Conservation (phyloP, 2,888 invertebrate genomes). For the Galerucella calmariensis region DNA sequence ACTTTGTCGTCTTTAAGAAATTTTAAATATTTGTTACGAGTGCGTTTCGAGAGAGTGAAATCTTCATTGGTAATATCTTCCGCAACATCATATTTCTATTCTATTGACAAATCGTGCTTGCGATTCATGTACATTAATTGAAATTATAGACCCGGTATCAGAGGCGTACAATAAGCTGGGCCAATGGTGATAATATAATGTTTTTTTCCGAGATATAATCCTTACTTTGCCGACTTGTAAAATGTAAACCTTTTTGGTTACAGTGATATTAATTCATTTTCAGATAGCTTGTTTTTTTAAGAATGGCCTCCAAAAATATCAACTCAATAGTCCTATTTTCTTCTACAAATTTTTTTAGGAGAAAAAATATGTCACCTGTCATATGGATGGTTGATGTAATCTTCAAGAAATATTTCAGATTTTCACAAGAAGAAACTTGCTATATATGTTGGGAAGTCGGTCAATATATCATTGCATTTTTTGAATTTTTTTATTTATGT, state of each 20-base stretch:
- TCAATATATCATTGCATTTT: not conserved
- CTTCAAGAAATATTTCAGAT: no score
- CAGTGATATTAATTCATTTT: no score
- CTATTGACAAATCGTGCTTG: conserved; percentile 21
- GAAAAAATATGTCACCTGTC: no score
- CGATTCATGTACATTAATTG: not conserved
- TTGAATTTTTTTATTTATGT: not conserved
- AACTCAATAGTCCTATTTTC: no score
- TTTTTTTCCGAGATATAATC: no score
- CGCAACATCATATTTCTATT: conserved; percentile 15
- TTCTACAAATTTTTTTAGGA: no score
- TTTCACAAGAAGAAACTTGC: not conserved
- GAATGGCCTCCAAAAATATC: no score
- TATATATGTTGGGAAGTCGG: not conserved
- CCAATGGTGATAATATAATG: not conserved
- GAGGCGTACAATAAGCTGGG: not conserved
- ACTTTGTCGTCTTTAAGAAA: not conserved
- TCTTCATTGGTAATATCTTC: conserved; percentile 5
- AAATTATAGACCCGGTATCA: not conserved
- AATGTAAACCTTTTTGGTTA: no score
- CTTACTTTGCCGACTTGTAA: no score
- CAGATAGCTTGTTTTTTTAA: no score
- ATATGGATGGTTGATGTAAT: not conserved
- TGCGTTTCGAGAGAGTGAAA: conserved; percentile 11
- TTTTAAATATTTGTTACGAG: not conserved